Conservation (phyloP, 2,113 vertebrate species). For the Gymnarchus niloticus region DNA sequence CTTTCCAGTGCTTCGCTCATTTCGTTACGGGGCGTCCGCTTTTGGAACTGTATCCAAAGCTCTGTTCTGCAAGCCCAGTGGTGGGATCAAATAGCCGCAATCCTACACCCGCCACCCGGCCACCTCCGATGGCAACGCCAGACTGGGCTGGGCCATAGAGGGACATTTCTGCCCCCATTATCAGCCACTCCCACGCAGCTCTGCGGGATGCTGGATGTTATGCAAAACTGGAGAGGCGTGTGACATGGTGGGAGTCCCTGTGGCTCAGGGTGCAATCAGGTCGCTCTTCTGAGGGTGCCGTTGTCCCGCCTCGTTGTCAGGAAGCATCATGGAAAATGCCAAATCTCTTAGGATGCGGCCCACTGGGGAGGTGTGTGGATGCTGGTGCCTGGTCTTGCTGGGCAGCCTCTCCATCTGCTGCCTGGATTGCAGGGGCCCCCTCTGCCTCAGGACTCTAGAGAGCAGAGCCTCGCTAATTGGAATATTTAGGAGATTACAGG, state of each 20-base stretch:
- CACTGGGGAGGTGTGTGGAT: not conserved
- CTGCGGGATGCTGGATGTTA: not conserved
- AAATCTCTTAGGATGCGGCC: not conserved
- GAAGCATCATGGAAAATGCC: not conserved
- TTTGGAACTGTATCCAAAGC: not conserved
- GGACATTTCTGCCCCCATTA: not conserved
- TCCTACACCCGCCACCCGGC: not conserved
- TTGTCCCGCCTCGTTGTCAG: too few relatives aligned
- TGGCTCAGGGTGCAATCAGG: too few relatives aligned
- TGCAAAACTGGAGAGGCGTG: not conserved
- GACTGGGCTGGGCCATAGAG: not conserved
- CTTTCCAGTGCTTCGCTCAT: not conserved
- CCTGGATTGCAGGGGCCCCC: not conserved
- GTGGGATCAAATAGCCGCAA: conserved; percentile 7
- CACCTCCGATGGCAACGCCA: not conserved
- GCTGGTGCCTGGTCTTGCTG: not conserved
- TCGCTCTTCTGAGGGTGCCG: too few relatives aligned
- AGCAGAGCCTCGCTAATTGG: conserved; percentile 27
- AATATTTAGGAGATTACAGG: conserved; percentile 46
- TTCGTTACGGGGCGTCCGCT: not conserved
- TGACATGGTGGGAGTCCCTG: not conserved
- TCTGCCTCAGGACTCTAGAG: conserved; percentile 14
- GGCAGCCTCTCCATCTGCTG: conserved; percentile 12
- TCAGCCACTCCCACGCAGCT: not conserved
- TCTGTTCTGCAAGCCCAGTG: not conserved